Evolutionary conservation across 2,888 invertebrate species (phyloP), one percentile per base, ranked within the genome.

Genomic region (Acanthoscelides obtectus): DNA sequence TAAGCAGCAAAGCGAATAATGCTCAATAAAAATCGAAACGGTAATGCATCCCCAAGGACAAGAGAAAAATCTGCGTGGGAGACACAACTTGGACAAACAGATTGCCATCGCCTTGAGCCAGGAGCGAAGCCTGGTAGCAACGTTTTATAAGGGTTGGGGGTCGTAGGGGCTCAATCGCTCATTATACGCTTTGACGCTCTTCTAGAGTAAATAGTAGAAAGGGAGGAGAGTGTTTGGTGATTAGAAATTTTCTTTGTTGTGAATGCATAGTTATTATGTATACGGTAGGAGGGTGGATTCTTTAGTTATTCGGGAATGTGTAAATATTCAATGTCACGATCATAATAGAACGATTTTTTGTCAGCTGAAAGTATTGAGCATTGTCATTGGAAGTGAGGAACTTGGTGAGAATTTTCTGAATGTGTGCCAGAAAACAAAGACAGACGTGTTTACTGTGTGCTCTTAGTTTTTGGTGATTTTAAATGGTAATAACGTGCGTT

Each of bases 1-100:
- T 66, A 69, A 21, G 65, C 27, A 71, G 66, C 64, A 45, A 12
- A 45, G 45, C 45, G 5, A 6, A 45, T 45, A 45, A 45, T 12
- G 45, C 45, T 45, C 73, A 72, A 75, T 77, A 72, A 72, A 75
- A 76, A 76, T 75, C 72, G 72, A 66, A 68, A 71, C 74, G 70
- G 77, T 76, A 79, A 79, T 78, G 75, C 72, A 78, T 77, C 75
- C 75, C 75, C 75, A 70, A 73, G 75, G 76, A 71, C 72, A 72
- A 70, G 72, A 70, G 67, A 72, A 73, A 83, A 81, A 83, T 83
- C 83, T 79, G 83, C 84, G 84, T 84, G 84, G 84, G 84, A 84
- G 83, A 73, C 78, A 75, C 82, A 80, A 77, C 76, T 78, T 83
- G 83, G 81, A 81, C 79, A 83, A 84, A 84, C 83, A 84, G 82